Evolutionary conservation across 2,888 invertebrate genomes (phyloP).

Genomic region (Cyclophora albipunctata): DNA sequence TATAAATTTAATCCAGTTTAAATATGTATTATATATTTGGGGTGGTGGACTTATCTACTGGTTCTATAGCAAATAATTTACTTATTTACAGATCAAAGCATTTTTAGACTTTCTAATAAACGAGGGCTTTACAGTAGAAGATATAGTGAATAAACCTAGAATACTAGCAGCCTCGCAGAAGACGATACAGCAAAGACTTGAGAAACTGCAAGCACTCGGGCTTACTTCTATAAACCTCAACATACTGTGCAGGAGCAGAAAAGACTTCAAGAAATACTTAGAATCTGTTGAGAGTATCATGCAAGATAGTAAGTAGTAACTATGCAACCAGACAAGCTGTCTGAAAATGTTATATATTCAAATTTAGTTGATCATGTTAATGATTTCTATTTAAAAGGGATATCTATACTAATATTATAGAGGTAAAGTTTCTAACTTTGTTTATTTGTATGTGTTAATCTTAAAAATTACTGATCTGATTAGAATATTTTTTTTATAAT

Average conservation of each 20-base stretch:
- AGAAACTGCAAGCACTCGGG: conserved; percentile 62
- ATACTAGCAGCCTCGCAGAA: conserved; percentile 73
- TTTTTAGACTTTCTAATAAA: conserved; percentile 74
- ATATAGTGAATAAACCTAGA: conserved; percentile 71
- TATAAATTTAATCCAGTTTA: not conserved
- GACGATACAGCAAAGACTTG: conserved; percentile 70
- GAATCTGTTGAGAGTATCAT: conserved; percentile 31
- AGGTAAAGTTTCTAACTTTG: too few species aligned
- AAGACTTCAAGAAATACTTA: conserved; percentile 70
- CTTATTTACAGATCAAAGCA: conserved; percentile 66
- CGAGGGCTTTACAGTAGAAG: conserved; percentile 68
- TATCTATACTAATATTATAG: too few species aligned
- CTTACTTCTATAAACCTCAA: conserved; percentile 66
- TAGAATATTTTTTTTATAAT: too few species aligned
- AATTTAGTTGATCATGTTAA: too few species aligned
- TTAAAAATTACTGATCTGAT: too few species aligned
- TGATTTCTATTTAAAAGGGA: too few species aligned
- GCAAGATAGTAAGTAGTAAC: conserved; percentile 19
- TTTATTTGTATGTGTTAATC: too few species aligned
- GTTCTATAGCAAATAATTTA: too few species aligned
- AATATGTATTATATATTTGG: too few species aligned
- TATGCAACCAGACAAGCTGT: not conserved
- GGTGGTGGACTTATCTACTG: too few species aligned
- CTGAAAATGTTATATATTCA: too few species aligned
- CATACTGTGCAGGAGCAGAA: conserved; percentile 72